Base-by-base conservation (phyloP, 2,888 invertebrate species). In the Lasioglossum calceatum region DNA sequence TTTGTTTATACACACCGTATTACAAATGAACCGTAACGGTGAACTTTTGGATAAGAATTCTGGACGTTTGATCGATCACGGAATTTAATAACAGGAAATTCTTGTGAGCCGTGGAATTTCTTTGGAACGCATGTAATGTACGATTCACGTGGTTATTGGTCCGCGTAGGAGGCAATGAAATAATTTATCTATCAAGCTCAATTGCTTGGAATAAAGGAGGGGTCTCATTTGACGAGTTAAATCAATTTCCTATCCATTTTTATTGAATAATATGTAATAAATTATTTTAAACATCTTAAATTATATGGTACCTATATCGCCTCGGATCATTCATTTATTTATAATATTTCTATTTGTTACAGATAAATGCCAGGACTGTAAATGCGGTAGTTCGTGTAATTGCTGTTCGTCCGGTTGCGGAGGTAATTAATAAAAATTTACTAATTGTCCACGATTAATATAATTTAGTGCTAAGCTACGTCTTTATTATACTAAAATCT, bases 331-430 rank as follows among this genome's bases (percentile, higher is more conserved):
- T 64, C 36, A 70, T 39, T 61, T 64, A 78, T 78, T 73, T 75
- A 75, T 32, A 32, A 50, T 77, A 23, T 64, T 23, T 76, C 19
- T 27, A 71, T 75, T 70, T 67, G 77, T 94, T 91, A 44, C 88
- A 95, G 95, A 93, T 8, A 90, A 92, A 61, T 94, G 95, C 92
- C 89, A 93, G 82, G 90, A 93, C 80, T 95, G 95, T 90, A 92
- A 93, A 58, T 95, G 95, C 85, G 94, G 94, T 8, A 92, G 92
- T 72, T 90, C 92, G 78, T 95, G 95, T 92, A 93, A 94, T 54
- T 95, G 95, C 82, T 90, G 92, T 79, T 91, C 92, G 19, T 91
- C 90, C 47, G 91, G 91, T 44, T 91, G 92, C 87, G 92, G 91
- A 88, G 93, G 91, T 91, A 91, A 67, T 23, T 54, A 19, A 54